phyloP scores from a whole-genome alignment of 2,888 invertebrate genomes.

The Melangyna quadrimaculata region DNA sequence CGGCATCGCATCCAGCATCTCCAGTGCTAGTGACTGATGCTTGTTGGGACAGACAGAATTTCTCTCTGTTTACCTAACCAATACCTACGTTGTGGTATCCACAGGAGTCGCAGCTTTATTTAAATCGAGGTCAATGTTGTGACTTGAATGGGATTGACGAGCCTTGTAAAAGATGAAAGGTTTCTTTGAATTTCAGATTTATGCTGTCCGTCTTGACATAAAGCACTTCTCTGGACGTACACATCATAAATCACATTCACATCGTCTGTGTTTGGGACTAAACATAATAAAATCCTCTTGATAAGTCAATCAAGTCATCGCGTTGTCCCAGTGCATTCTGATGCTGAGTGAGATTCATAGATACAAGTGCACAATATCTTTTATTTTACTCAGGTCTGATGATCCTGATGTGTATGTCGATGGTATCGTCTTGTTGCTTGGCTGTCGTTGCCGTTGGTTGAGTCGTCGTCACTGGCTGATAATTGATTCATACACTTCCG shows the following conservation, averaged over 20 bases:
- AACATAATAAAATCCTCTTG: slow-evolving; percentile 68
- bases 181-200: slow-evolving; percentile 70
- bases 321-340: neutral
- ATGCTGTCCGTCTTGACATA: slow-evolving; percentile 71
- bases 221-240: slow-evolving; percentile 63
- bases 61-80: neutral
- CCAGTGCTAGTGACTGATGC: neutral
- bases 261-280: slow-evolving; percentile 17
- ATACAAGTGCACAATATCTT: slow-evolving; percentile 20
- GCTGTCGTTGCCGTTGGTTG: neutral
- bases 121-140: slow-evolving; percentile 71
- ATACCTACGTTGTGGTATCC: neutral
- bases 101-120: slow-evolving; percentile 61
- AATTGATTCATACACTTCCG: slow-evolving; percentile 69
- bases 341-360: slow-evolving; percentile 14
- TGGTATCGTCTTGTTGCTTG: neutral
- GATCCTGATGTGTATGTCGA: neutral
- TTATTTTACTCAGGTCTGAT: neutral
- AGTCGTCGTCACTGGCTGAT: neutral
- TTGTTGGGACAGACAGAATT: slow-evolving; percentile 4
- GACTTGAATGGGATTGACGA: slow-evolving; percentile 71
- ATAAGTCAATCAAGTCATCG: slow-evolving; percentile 68
- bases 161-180: slow-evolving; percentile 71
- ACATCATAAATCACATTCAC: slow-evolving; percentile 68
- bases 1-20: too few species aligned